These are phyloP conservation scores for Bursaphelenchus mucronatus DNA, from an alignment of 1,140 invertebrate species.

Conservation along the genomic window DNA sequence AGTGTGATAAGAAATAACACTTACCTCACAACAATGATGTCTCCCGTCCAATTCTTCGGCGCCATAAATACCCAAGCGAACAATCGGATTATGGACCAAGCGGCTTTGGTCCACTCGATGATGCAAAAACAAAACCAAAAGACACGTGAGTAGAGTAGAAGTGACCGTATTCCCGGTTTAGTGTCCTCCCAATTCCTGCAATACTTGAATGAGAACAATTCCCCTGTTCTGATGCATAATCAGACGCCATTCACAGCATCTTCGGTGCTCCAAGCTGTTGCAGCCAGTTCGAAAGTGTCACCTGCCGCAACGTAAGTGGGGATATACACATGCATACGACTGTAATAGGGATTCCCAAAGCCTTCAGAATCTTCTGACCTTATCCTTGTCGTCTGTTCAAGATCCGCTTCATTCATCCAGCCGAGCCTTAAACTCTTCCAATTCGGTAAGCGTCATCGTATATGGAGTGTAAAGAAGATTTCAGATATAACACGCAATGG, in stretches of 20 bases:
- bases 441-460: too few relatives aligned
- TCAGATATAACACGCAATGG: too few relatives aligned
- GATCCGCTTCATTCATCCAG: too few relatives aligned
- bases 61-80: slow-evolving; percentile 20
- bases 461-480: too few relatives aligned
- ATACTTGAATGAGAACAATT: slow-evolving; percentile 37
- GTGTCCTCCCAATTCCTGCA: slow-evolving; percentile 29
- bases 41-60: slow-evolving; percentile 36
- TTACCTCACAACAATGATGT: slow-evolving; percentile 34
- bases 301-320: too few relatives aligned
- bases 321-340: too few relatives aligned
- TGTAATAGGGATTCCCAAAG: too few relatives aligned
- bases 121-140: slow-evolving; percentile 16
- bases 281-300: background rate
- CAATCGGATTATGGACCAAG: slow-evolving; percentile 11
- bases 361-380: too few relatives aligned
- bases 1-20: slow-evolving; percentile 2
- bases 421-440: too few relatives aligned
- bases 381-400: too few relatives aligned
- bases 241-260: background rate
- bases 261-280: slow-evolving; percentile 13
- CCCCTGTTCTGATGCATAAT: background rate
- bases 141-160: slow-evolving; percentile 6
- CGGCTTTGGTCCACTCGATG: slow-evolving; percentile 13
- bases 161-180: slow-evolving; percentile 5